Percentiles rank a stretch among this genome's conserved stretches.
Evolutionary conservation across 2,113 vertebrate genomes (phyloP).

Genomic region (Crotalus helleri): DNA sequence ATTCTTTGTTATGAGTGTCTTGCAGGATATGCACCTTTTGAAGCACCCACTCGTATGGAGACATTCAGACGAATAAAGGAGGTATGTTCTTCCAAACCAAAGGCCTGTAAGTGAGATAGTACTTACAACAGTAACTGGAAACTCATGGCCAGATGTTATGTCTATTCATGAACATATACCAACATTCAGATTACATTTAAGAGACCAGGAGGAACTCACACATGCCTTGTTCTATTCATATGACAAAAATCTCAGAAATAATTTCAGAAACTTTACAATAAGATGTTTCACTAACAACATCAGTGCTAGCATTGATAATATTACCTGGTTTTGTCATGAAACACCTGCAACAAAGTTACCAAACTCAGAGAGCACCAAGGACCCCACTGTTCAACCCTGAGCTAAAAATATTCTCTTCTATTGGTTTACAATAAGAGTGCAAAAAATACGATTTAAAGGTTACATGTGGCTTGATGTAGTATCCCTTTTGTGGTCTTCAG

Average conservation of each 20-base stretch:
- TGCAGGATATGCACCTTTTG: constrained; percentile 21
- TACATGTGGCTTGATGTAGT: background rate
- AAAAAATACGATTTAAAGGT: background rate
- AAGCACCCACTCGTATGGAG: constrained; percentile 10
- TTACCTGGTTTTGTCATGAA: background rate
- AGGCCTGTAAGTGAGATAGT: background rate
- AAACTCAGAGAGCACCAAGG: background rate
- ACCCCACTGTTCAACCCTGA: background rate
- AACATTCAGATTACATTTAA: background rate
- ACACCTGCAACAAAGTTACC: background rate
- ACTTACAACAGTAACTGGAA: background rate
- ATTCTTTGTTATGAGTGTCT: constrained; percentile 34
- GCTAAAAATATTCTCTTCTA: background rate
- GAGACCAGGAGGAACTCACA: background rate
- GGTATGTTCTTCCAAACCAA: background rate
- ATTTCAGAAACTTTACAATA: background rate
- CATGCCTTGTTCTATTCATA: background rate
- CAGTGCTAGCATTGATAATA: background rate
- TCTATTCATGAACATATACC: background rate
- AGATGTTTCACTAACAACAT: background rate
- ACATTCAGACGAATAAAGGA: constrained; percentile 16
- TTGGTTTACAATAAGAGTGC: background rate
- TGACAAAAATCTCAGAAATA: background rate
- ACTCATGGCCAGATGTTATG: background rate
- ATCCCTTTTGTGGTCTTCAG: background rate